Evolutionary conservation across 2,797 vertebrate genomes (phyloP).

Genomic region (Benthosema pterotum): DNA sequence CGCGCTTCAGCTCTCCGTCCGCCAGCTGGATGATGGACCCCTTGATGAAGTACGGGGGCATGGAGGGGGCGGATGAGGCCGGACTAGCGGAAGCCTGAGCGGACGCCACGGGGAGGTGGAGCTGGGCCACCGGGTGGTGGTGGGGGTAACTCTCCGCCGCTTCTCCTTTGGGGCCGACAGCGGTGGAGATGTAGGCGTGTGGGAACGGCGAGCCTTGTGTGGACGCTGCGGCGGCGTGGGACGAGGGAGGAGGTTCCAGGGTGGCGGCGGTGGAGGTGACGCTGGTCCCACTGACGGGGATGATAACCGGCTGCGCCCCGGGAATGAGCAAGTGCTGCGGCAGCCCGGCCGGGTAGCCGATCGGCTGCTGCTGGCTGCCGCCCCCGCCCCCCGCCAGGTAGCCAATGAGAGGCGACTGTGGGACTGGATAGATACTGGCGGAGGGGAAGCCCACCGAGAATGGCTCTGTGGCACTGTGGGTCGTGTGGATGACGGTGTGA

Average conservation of each 20-base stretch:
- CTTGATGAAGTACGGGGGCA: constrained; percentile 97
- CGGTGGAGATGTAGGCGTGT: constrained; percentile 90
- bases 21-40: constrained; percentile 99
- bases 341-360: constrained; percentile 88
- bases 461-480: constrained; percentile 88
- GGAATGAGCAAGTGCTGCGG: constrained; percentile 96
- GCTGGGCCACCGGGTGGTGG: constrained; percentile 83
- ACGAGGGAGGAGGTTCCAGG: constrained; percentile 80
- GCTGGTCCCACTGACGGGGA: constrained; percentile 90
- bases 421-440: constrained; percentile 82
- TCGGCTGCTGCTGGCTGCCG: constrained; percentile 80
- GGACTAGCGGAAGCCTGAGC: constrained; percentile 77
- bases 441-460: constrained; percentile 89
- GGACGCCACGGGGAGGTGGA: constrained; percentile 89
- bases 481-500: constrained; percentile 95
- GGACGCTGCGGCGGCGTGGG: constrained; percentile 73
- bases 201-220: constrained; percentile 84
- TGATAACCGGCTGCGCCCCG: constrained; percentile 91
- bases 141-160: constrained; percentile 67
- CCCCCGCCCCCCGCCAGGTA: constrained; percentile 85
- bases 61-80: constrained; percentile 79
- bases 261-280: no score
- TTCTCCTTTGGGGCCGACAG: constrained; percentile 88
- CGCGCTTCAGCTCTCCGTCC: constrained; percentile 95
- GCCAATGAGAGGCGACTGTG: constrained; percentile 91